phyloP scores from a whole-genome alignment of 1,140 invertebrate genomes.

The Euwallacea similis region DNA sequence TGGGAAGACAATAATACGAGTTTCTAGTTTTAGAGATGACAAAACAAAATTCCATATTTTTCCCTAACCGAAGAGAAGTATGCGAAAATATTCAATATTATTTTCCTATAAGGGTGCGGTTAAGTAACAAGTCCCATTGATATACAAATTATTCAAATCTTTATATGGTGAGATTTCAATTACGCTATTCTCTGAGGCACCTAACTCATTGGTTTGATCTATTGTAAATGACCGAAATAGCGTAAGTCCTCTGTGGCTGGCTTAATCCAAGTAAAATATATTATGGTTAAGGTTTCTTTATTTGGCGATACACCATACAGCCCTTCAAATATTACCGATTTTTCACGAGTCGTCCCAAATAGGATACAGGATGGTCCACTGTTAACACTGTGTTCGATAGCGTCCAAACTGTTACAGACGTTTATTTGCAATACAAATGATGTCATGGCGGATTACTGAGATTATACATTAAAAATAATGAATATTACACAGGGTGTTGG shows the following conservation, averaged over 20 bases:
- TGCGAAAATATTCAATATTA: too few species aligned
- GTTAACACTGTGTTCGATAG: too few species aligned
- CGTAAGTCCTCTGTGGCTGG: conserved; percentile 17
- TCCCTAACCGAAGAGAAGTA: not conserved
- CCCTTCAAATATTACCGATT: conserved; percentile 23
- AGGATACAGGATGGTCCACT: too few species aligned
- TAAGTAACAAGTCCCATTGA: too few species aligned
- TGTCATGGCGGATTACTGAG: too few species aligned
- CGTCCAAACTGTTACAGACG: too few species aligned
- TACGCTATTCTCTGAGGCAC: not conserved
- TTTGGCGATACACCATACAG: conserved; percentile 24
- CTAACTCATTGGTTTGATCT: conserved; percentile 24
- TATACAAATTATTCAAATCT: too few species aligned
- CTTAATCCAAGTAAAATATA: conserved; percentile 36
- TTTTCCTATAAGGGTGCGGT: too few species aligned
- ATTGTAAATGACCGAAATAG: conserved; percentile 30
- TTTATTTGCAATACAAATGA: too few species aligned
- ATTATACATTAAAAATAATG: too few species aligned
- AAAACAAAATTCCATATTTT: not conserved
- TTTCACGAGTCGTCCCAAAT: conserved; percentile 13
- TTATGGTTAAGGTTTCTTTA: conserved; percentile 32
- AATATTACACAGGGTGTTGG: too few species aligned
- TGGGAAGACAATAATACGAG: conserved; percentile 10
- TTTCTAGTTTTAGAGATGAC: not conserved
- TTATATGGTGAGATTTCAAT: too few species aligned